Evolutionary conservation across 2,113 vertebrate genomes (phyloP), one percentile per base, ranked within the genome.

Genomic region (Sinosuthora webbiana): DNA sequence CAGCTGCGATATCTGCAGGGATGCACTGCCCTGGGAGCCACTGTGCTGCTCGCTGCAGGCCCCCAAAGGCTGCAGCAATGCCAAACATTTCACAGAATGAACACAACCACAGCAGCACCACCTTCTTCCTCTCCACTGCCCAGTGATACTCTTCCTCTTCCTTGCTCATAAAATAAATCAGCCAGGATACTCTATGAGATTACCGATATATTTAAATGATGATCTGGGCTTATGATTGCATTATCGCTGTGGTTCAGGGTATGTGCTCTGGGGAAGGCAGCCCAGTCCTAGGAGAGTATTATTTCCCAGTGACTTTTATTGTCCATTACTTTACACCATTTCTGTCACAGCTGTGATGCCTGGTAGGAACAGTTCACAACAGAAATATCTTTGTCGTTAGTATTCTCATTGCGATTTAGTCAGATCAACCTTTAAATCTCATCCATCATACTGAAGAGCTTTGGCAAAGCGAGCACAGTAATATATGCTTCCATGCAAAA

Each of bases 291-390:
- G 92, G 97, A 98, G 97, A 97, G 96, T 93, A 96, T 97, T 97
- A 97, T 97, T 98, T 98, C 75, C 57, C 0, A 37, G 94, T 78
- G 97, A 98, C 96, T 98, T 98, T 98, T 98, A 98, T 97, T 97
- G 97, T 97, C 98, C 96, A 97, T 98, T 97, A 98, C 95, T 95
- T 95, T 95, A 96, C 31, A 49, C 91, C 93, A 10, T 96, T 98
- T 97, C 97, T 95, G 96, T 97, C 97, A 95, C 90, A 55, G 97
- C 97, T 94, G 75, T 9, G 31, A 96, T 91, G 91, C 6, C 96
- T 97, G 94, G 97, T 96, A 98, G 95, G 97, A 97, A 96, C 83
- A 97, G 87, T 83, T 60, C 97, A 95, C 97, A 87, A 65, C 62
- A 95, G 74, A 94, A 97, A 93, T 96, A 96, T 95, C 93, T 93